Conservation (phyloP, 2,888 invertebrate genomes). For the Metopia argyrocephala region DNA sequence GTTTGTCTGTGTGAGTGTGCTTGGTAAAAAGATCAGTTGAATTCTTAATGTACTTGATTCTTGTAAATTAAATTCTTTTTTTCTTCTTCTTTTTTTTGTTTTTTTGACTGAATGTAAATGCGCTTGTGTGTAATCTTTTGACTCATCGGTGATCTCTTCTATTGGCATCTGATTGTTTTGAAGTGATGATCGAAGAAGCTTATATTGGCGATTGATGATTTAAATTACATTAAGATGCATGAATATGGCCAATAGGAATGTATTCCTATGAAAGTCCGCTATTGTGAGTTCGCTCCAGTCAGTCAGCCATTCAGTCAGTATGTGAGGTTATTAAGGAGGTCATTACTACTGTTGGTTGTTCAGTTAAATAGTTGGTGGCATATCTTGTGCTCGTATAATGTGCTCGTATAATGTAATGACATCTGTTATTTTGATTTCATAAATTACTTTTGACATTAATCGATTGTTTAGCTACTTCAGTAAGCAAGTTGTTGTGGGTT, state of each 20-base stretch:
- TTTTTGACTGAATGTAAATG: background rate
- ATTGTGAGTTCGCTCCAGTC: background rate
- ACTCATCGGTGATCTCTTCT: conserved; percentile 19
- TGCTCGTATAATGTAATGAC: background rate
- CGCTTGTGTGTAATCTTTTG: conserved; percentile 38
- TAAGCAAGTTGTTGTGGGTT: background rate
- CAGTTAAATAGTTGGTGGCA: background rate
- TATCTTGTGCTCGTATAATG: background rate
- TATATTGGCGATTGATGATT: conserved; percentile 26
- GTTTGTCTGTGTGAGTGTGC: background rate
- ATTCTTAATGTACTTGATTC: conserved; percentile 45
- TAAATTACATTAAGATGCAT: conserved; percentile 5
- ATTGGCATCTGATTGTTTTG: conserved; percentile 45
- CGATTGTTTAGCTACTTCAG: background rate
- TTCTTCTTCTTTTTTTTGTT: background rate
- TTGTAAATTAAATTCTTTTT: conserved; percentile 39
- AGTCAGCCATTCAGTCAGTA: background rate
- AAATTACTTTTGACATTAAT: background rate
- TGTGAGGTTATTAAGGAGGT: conserved; percentile 47
- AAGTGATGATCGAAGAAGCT: conserved; percentile 42
- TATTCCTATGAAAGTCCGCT: background rate
- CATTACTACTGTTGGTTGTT: conserved; percentile 23
- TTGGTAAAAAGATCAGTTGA: conserved; percentile 47
- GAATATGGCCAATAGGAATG: conserved; percentile 26
- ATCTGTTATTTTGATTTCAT: background rate